Evolutionary conservation across 2,113 vertebrate genomes (phyloP).

Genomic region (Mastomys natalensis): DNA sequence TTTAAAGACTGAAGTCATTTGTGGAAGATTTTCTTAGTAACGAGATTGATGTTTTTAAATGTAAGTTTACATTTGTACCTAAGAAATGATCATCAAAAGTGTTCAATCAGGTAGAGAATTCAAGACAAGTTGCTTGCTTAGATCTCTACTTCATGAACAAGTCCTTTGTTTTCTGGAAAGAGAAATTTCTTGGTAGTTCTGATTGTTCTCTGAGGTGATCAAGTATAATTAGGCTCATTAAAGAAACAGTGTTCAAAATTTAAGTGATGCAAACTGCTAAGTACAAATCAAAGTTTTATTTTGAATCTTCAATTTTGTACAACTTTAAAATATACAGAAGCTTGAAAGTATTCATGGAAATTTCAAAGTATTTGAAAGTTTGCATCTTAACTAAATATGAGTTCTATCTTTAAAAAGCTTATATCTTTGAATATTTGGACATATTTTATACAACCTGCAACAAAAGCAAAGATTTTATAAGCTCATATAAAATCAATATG

Average conservation of each 20-base stretch:
- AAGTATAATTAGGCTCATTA: background rate
- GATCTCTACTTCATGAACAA: background rate
- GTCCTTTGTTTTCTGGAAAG: background rate
- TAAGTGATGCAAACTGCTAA: background rate
- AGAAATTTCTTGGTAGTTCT: background rate
- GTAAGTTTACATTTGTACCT: background rate
- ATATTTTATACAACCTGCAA: too few species aligned
- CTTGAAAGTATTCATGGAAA: background rate
- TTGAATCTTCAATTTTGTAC: background rate
- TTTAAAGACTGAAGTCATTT: background rate
- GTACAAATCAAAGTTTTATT: background rate
- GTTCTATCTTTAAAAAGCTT: background rate
- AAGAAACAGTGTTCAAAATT: background rate
- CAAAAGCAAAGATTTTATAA: background rate
- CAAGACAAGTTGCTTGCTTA: background rate
- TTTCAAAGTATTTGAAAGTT: conserved; percentile 11
- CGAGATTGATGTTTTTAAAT: background rate
- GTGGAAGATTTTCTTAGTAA: background rate
- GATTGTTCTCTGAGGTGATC: background rate
- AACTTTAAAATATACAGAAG: background rate
- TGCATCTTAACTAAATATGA: background rate
- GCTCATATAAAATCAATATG: background rate
- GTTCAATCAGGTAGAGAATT: background rate
- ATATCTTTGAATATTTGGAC: background rate
- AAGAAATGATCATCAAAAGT: background rate